Evolutionary conservation across 2,797 vertebrate species (phyloP), one percentile per base, ranked within the genome.

Genomic region (Hemibagrus guttatus): DNA sequence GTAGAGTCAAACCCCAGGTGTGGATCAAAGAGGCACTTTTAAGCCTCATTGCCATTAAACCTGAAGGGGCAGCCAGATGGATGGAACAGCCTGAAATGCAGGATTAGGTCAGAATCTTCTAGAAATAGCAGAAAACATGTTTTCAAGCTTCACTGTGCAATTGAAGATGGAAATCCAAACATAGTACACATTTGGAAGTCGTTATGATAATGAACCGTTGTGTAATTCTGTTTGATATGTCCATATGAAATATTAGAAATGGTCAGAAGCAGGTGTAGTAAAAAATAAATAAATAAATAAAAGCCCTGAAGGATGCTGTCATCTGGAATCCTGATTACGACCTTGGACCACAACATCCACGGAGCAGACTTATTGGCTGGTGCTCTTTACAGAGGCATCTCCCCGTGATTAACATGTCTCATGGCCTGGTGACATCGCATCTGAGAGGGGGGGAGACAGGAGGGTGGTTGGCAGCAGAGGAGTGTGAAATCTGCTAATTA

Each of bases 401-500:
- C 88, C 76, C 58, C 72, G 86, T 91, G 92, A 94, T 94, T 93
- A 94, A 94, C 91, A 92, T 92, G 92, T 94, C 91, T 91, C 86
- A 85, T 90, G 83, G 86, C 90, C 91, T 84, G 86, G 90, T 93
- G 92, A 92, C 92, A 91, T 91, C 85, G 78, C 35, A 87, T 90
- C 86, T 85, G 83, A 89, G 87, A 78, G 80, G 42, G 87, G 35
- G 66, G 12, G 66, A 49, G 81, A 28, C 75, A 31, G 28, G 39
- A 80, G 89, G 88, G 86, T 89, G 84, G 87, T 17, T 90, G 89
- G 85, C 92, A 89, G 93, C 91, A 93, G 89, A 93, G 74, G 86
- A 93, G 92, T 93, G 93, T 93, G 91, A 94, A 94, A 94, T 94
- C 91, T 76, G 86, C 92, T 95, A 94, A 95, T 95, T 95, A 95